Conservation (phyloP, 2,797 vertebrate species). For the Micromesistius poutassou region DNA sequence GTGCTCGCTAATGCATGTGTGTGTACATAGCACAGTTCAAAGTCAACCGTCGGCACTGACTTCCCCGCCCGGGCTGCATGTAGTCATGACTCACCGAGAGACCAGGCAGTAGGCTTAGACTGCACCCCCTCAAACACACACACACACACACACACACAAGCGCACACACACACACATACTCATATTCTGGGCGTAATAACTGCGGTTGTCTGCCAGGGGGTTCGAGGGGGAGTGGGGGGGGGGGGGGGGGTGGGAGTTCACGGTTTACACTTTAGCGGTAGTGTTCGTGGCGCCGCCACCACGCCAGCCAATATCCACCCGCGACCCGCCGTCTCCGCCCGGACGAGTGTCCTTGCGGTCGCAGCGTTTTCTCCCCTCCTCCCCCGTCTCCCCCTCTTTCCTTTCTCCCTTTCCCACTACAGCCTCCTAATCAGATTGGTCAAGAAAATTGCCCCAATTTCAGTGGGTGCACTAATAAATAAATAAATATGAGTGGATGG, state of each 20-base stretch:
- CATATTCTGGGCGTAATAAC: slow-evolving; percentile 49
- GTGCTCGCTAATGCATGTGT: not conserved
- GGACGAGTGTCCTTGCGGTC: slow-evolving; percentile 38
- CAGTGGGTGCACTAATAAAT: slow-evolving; percentile 65
- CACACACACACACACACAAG: not conserved
- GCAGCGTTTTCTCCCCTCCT: slow-evolving; percentile 24
- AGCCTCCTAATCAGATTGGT: slow-evolving; percentile 59
- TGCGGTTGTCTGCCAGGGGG: slow-evolving; percentile 36
- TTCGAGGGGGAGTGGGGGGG: not conserved
- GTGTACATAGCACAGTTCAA: not conserved
- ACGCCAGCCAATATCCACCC: slow-evolving; percentile 51
- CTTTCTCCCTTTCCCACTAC: slow-evolving; percentile 32
- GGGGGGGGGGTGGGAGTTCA: slow-evolving; percentile 29
- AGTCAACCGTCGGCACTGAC: not conserved
- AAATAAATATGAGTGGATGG: slow-evolving; percentile 10
- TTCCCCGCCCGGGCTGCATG: slow-evolving; percentile 3
- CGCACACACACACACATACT: slow-evolving; percentile 9
- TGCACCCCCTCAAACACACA: not conserved
- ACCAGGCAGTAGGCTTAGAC: not conserved
- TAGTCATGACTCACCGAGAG: slow-evolving; percentile 28
- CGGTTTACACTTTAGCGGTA: slow-evolving; percentile 51
- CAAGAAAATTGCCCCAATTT: slow-evolving; percentile 64
- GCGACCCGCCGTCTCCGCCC: slow-evolving; percentile 39
- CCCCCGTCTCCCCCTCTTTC: slow-evolving; percentile 30
- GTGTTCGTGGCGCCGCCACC: slow-evolving; percentile 27